Evolutionary conservation across 2,888 invertebrate species (phyloP).

Genomic region (Lithophane ornitopus): DNA sequence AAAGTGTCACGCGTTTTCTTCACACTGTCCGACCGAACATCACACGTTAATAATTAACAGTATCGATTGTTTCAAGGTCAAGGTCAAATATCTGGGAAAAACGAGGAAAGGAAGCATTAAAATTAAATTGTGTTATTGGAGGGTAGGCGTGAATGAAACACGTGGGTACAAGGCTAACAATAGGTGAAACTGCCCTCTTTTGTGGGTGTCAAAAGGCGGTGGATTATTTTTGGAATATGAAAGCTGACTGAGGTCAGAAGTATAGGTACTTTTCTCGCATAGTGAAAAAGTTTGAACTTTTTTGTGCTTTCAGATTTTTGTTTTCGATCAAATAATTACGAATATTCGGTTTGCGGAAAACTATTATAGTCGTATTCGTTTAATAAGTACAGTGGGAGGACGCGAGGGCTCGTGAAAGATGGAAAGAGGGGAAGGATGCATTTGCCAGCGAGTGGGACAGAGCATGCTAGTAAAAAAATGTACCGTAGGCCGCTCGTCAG

Average conservation of each 20-base stretch:
- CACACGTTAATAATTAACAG: conserved; percentile 13
- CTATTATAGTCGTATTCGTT: not conserved
- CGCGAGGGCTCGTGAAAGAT: not conserved
- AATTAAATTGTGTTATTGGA: conserved; percentile 21
- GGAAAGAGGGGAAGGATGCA: not conserved
- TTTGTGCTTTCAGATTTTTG: too few relatives aligned
- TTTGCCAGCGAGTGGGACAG: not conserved
- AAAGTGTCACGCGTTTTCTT: not conserved
- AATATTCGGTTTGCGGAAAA: not conserved
- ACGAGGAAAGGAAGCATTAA: conserved; percentile 11
- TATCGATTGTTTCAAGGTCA: conserved; percentile 42
- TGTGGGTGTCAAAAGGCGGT: not conserved
- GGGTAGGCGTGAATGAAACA: conserved; percentile 21
- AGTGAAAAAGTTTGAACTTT: not conserved
- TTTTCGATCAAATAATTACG: not conserved
- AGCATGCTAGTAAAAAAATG: not conserved
- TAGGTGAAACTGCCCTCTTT: conserved; percentile 29
- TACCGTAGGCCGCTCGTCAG: not conserved
- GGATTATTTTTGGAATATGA: conserved; percentile 24
- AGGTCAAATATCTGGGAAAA: conserved; percentile 10
- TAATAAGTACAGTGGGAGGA: not conserved
- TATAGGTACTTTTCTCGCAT: not conserved
- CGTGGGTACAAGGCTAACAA: not conserved
- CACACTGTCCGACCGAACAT: not conserved
- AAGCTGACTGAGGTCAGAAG: conserved; percentile 9